Evolutionary conservation across 2,888 invertebrate genomes (phyloP), one percentile per base, ranked within the genome.

Genomic region (Tyria jacobaeae): DNA sequence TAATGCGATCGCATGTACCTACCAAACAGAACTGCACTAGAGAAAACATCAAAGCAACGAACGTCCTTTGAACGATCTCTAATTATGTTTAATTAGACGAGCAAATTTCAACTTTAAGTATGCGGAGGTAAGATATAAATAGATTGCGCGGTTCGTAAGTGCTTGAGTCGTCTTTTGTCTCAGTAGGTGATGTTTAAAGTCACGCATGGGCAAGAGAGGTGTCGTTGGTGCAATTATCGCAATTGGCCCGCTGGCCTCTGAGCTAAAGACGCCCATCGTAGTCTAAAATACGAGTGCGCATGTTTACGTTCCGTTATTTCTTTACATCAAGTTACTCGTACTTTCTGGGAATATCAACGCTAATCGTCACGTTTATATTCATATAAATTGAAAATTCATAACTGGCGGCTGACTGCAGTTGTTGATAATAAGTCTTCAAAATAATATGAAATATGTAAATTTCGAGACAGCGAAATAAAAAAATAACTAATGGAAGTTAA

Each of bases 211-310:
- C 87, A 88, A 80, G 84, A 90, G 90, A 92, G 91, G 92, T 92
- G 92, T 91, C 91, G 89, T 87, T 88, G 85, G 81, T 79, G 88
- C 90, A 93, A 94, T 94, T 93, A 93, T 89, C 84, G 89, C 92
- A 93, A 94, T 93, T 94, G 93, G 93, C 91, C 89, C 89, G 89
- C 87, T 89, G 89, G 89, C 86, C 89, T 89, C 86, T 82, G 81
- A 86, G 85, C 83, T 83, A 87, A 87, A 88, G 89, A 91, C 92
- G 92, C 91, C 92, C 92, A 89, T 90, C 84, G 84, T 82, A 81
- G 80, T 84, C 84, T 79, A 76, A 82, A 77, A 80, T 80, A 81
- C 79, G 21, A 76, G 70, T 65, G 69, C 69, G 70, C 66, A 70
- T 77, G 68, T 73, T 70, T 21, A 66, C 68, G 60, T 68, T 62